Percentiles rank a stretch among this genome's conserved stretches.
phyloP scores from a whole-genome alignment of 2,113 vertebrate species.

The Psammodynastes pulverulentus region DNA sequence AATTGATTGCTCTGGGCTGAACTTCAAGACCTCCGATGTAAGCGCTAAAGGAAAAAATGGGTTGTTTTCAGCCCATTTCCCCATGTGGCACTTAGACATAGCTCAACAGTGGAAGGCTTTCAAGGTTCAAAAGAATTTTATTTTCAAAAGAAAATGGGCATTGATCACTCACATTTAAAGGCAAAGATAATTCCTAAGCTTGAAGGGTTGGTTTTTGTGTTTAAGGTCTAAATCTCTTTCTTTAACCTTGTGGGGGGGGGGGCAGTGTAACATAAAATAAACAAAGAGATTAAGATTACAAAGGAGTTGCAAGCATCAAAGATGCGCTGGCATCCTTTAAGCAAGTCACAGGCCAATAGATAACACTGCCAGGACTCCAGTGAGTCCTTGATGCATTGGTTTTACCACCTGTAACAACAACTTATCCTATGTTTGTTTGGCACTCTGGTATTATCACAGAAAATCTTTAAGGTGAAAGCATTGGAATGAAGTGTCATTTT shows the following conservation, averaged over 20 bases:
- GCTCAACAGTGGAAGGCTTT: slow-evolving; percentile 85
- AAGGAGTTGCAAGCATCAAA: slow-evolving; percentile 80
- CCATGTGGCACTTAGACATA: slow-evolving; percentile 81
- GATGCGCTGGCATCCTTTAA: slow-evolving; percentile 75
- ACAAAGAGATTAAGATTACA: slow-evolving; percentile 82
- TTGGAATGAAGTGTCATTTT: slow-evolving; percentile 47
- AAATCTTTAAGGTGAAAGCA: slow-evolving; percentile 64
- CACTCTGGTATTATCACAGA: slow-evolving; percentile 65
- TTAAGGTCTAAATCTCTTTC: slow-evolving; percentile 86
- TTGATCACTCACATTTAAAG: slow-evolving; percentile 88
- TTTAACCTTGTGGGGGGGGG: slow-evolving; percentile 74
- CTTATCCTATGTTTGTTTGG: slow-evolving; percentile 73
- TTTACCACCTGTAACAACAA: slow-evolving; percentile 83
- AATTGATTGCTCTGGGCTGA: slow-evolving; percentile 93
- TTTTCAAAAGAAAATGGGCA: slow-evolving; percentile 93
- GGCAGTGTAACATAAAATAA: slow-evolving; percentile 78
- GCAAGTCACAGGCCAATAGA: slow-evolving; percentile 60
- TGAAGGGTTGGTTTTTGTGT: slow-evolving; percentile 84
- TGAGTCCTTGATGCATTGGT: slow-evolving; percentile 75
- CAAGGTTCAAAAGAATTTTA: slow-evolving; percentile 97
- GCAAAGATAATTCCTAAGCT: slow-evolving; percentile 84
- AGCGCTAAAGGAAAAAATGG: slow-evolving; percentile 81
- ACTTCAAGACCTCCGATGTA: slow-evolving; percentile 87
- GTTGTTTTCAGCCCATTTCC: slow-evolving; percentile 81
- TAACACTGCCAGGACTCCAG: slow-evolving; percentile 60